Conservation (phyloP, 2,888 invertebrate species). For the Beris morrisii region DNA sequence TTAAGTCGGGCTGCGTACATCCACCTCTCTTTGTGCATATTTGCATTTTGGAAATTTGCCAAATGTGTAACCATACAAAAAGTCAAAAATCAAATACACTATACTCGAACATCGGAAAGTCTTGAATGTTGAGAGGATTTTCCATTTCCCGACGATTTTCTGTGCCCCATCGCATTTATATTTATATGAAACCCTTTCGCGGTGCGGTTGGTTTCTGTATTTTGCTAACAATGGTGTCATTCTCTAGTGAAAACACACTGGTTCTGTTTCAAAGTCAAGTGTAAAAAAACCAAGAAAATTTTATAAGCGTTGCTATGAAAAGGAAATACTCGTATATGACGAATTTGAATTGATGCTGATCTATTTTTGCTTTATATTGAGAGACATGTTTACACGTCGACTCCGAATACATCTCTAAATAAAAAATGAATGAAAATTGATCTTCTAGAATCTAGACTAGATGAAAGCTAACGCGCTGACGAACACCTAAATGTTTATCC, state of each 20-base stretch:
- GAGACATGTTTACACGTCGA: neutral
- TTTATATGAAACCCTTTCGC: too few species aligned
- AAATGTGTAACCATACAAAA: constrained; percentile 19
- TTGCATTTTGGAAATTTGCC: constrained; percentile 28
- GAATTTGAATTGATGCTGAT: constrained; percentile 8
- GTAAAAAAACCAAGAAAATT: constrained; percentile 10
- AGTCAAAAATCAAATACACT: too few species aligned
- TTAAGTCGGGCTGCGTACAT: constrained; percentile 22
- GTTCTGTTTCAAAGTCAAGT: constrained; percentile 30
- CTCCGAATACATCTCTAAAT: neutral
- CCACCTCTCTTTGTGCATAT: constrained; percentile 29
- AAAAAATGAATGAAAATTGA: constrained; percentile 3
- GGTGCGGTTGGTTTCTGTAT: too few species aligned
- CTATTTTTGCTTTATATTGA: constrained; percentile 12
- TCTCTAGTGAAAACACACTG: neutral
- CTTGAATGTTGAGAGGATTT: too few species aligned
- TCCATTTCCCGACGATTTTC: too few species aligned
- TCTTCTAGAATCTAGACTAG: too few species aligned
- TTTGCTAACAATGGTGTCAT: constrained; percentile 6
- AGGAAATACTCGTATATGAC: constrained; percentile 3
- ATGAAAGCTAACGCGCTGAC: too few species aligned
- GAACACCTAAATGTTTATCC: too few species aligned
- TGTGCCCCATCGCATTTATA: too few species aligned
- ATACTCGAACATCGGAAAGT: too few species aligned
- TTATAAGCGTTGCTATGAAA: neutral